Base-by-base conservation (phyloP, 2,113 vertebrate genomes). In the Odocoileus virginianus region DNA sequence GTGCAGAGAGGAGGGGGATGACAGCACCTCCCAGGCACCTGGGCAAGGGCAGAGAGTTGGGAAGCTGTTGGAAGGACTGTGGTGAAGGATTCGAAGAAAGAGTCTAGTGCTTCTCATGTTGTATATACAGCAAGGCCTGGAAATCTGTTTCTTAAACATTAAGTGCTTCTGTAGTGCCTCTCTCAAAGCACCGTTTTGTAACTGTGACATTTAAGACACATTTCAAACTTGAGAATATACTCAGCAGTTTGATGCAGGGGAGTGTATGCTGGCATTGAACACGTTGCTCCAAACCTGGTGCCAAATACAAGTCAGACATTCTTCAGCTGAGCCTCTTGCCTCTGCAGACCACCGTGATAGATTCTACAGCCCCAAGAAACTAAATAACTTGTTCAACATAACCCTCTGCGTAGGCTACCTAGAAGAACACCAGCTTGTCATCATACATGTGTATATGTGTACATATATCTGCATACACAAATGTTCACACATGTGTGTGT, bases 21-120 rank as follows among this genome's bases (percentile, higher is more conserved):
- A 6, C 1, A 0, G 4, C 36, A 14, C 30, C 27, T 43, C 28
- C 33, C 4, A 2, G 55, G n/a, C 13, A 2, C 8, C 6, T 4
- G 13, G 54, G 52, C 57, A 14, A 57, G 5, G n/a, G 13, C 40
- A 45, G 54, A 5, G 6, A 23, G 33, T 19, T n/a, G 25, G 57
- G 13, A 81, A 45, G 43, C 11, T 33, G 8, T 14, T 10, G 25
- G 23, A 89, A 54, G 7, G 36, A 43, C 19, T 14, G 30, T 15
- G 36, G 4, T 3, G n/a, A 28, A 74, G 45, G 17, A 81, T 19
- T 13, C 1, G 0, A 9, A 55, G 21, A 7, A 55, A 13, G 52
- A 55, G 3, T 19, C 86, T 14, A 11, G 6, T 3, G 67, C 12
- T 50, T 50, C 21, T 6, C 1, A 0, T 23, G 67, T 30, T 23